Conservation (phyloP, 2,113 vertebrate genomes). For the Paradoxurus hermaphroditus region DNA sequence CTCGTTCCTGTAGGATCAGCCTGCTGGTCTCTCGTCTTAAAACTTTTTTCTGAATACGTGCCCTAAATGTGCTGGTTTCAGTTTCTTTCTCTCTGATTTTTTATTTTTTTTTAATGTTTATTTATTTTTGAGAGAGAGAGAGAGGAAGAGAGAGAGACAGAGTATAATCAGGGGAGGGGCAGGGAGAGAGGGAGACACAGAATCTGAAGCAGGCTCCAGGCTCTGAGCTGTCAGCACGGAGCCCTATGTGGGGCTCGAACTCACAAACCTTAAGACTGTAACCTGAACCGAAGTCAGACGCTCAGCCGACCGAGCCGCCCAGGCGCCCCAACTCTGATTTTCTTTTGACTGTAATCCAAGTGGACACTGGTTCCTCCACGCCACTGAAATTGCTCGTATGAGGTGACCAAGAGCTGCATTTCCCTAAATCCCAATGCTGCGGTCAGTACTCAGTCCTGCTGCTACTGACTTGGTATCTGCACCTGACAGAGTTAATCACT, state of each 20-base stretch:
- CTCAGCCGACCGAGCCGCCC: too few relatives aligned
- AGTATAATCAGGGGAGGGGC: too few relatives aligned
- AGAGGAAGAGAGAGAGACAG: too few relatives aligned
- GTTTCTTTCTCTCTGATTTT: neutral
- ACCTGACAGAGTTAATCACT: neutral
- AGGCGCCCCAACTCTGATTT: neutral
- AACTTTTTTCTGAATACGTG: neutral
- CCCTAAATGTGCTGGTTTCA: neutral
- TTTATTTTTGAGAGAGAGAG: too few relatives aligned
- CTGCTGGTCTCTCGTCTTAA: neutral
- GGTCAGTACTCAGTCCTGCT: neutral
- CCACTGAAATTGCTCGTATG: neutral
- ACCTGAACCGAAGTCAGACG: too few relatives aligned
- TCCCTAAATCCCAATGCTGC: rapidly evolving
- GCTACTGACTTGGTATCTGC: rapidly evolving
- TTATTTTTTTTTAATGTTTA: too few relatives aligned
- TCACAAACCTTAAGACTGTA: too few relatives aligned
- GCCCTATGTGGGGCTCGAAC: too few relatives aligned
- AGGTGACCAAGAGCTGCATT: neutral
- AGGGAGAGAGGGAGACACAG: too few relatives aligned
- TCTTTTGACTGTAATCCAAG: neutral
- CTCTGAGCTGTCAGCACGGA: too few relatives aligned
- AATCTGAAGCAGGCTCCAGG: too few relatives aligned
- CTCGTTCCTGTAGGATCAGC: neutral
- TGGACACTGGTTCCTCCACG: rapidly evolving